Evolutionary conservation across 2,888 invertebrate species (phyloP).

Genomic region (Spilosoma lubricipeda): DNA sequence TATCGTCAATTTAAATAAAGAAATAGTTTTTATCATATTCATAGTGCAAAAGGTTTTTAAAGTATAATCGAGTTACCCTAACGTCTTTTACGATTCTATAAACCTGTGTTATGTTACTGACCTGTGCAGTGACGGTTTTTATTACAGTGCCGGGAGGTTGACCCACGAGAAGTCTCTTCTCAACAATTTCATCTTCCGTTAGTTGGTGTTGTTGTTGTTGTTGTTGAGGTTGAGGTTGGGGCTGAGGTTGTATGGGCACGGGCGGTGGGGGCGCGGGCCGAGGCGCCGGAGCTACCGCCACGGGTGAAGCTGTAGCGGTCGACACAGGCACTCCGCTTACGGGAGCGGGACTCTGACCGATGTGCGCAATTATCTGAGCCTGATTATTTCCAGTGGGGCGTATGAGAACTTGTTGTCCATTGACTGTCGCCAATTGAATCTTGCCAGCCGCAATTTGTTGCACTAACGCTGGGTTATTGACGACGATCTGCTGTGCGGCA

Average conservation of each 20-base stretch:
- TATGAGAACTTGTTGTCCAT: conserved; percentile 94
- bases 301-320: conserved; percentile 51
- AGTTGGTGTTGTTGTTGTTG: conserved; percentile 60
- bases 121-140: conserved; percentile 94
- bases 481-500: conserved; percentile 89
- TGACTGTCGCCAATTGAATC: conserved; percentile 93
- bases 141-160: conserved; percentile 95
- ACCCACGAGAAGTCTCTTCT: conserved; percentile 90
- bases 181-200: conserved; percentile 86
- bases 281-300: conserved; percentile 31
- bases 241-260: conserved; percentile 38
- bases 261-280: conserved; percentile 47
- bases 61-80: not conserved
- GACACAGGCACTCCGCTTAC: conserved; percentile 52
- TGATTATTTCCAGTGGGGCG: conserved; percentile 92
- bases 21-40: not conserved
- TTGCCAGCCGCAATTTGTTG: conserved; percentile 94
- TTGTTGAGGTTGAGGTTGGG: conserved; percentile 49
- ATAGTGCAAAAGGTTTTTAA: not conserved
- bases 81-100: not conserved
- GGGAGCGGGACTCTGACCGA: conserved; percentile 84
- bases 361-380: conserved; percentile 91
- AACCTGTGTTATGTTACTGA: conserved; percentile 41
- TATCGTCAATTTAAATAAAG: not conserved
- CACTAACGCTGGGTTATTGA: conserved; percentile 91